These are phyloP conservation scores for Lepus oiostolus DNA, from an alignment of 2,797 vertebrate genomes.

Conservation along the genomic window DNA sequence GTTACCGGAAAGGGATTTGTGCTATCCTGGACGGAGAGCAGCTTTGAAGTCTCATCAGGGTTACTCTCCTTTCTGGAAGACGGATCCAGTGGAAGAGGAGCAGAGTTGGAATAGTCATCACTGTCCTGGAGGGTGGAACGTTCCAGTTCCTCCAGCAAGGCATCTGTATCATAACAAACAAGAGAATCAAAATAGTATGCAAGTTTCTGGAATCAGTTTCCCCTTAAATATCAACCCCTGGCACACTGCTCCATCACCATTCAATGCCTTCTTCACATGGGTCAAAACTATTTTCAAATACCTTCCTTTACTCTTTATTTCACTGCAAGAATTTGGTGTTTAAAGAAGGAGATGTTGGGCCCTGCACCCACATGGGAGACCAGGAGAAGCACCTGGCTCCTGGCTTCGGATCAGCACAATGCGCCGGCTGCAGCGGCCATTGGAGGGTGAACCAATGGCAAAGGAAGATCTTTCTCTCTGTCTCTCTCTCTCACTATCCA, in stretches of 20 bases:
- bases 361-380: too few relatives aligned
- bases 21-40: background rate
- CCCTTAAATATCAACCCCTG: background rate
- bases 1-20: constrained; percentile 67
- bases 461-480: background rate
- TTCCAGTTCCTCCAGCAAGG: constrained; percentile 88
- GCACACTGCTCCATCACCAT: background rate
- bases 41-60: background rate
- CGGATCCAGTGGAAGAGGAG: accelerated
- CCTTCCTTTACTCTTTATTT: background rate
- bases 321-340: background rate
- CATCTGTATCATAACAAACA: constrained; percentile 81
- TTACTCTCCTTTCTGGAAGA: constrained; percentile 52
- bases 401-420: too few relatives aligned
- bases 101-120: constrained; percentile 33
- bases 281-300: constrained; percentile 28
- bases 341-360: background rate
- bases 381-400: too few relatives aligned
- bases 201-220: background rate
- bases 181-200: background rate
- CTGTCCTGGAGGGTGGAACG: constrained; percentile 77
- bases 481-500: background rate
- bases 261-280: background rate
- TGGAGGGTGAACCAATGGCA: too few relatives aligned
- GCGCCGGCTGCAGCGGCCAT: too few relatives aligned